These are phyloP conservation scores for Amitus sp. DNA, from an alignment of 2,888 invertebrate species.

Conservation along the genomic window DNA sequence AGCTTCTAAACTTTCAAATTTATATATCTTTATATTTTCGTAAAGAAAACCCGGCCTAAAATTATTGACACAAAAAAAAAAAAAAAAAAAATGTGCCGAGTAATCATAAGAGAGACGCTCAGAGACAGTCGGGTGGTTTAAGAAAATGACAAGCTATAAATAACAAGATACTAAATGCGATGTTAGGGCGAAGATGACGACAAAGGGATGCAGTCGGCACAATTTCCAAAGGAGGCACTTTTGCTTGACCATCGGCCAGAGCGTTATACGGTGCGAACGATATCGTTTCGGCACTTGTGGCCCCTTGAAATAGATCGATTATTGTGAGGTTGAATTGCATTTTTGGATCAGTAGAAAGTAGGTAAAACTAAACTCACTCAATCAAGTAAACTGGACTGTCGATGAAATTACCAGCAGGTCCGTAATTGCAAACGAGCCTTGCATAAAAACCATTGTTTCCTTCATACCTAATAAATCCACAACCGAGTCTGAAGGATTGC, in stretches of 20 bases:
- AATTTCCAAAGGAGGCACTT: conserved; percentile 32
- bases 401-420: conserved; percentile 36
- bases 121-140: neutral
- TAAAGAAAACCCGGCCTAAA: neutral
- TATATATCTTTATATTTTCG: no score
- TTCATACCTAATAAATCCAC: conserved; percentile 64
- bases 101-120: neutral
- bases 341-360: no score
- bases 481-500: conserved; percentile 64
- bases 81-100: neutral
- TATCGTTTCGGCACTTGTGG: conserved; percentile 23
- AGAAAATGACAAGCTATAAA: conserved; percentile 5
- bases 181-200: conserved; percentile 14
- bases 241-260: conserved; percentile 22
- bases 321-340: no score
- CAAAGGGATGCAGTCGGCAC: conserved; percentile 24
- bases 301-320: conserved; percentile 25
- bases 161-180: conserved; percentile 22
- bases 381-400: conserved; percentile 15
- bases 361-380: no score
- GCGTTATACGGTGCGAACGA: conserved; percentile 20
- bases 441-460: conserved; percentile 20
- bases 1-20: neutral
- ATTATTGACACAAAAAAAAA: neutral
- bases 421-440: conserved; percentile 64